Base-by-base conservation (phyloP, 2,113 vertebrate genomes). In the Parotia lawesii region DNA sequence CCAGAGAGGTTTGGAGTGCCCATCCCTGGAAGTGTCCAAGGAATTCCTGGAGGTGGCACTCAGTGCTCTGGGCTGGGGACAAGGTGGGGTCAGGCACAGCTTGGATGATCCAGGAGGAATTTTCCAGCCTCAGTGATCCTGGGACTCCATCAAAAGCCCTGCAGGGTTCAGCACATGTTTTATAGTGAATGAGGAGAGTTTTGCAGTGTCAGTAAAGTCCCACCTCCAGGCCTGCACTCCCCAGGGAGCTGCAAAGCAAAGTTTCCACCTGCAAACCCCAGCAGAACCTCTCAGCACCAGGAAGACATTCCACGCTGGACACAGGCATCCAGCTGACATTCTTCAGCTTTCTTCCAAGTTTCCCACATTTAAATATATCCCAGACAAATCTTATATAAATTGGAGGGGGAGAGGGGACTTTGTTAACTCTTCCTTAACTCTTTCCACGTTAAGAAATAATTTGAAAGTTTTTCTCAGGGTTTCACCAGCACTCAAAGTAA, bases 291-390 rank as follows among this genome's bases (percentile, higher is more conserved):
- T 76, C 54, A 18, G 11, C 72, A 48, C 10, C 33, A 35, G 53
- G 51, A 67, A 44, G 69, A 77, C 19, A 53, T 47, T 74, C 92
- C 87, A n/a, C 65, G 81, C 92, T 74, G 60, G 35, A 44, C 6
- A 4, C 3, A 20, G 47, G 72, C 80, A 31, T 54, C 78, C 31
- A 84, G 74, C 81, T 84, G 80, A 84, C n/a, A 50, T 93, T 77
- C 61, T 29, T 45, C 53, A 42, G 47, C 67, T 85, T 50, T 45
- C 73, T 58, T 89, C 90, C 90, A 93, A 71, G 42, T 78, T 94
- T 87, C 79, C 90, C 61, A 87, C 81, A 78, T 91, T 91, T 81
- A 93, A 93, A 89, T 91, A 81, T 29, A 87, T 19, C 65, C 85
- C 51, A 47, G 92, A 81, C 70, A 81, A 84, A 81, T 19, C 51